phyloP scores from a whole-genome alignment of 2,113 vertebrate genomes.

The Cygnus buccinator region DNA sequence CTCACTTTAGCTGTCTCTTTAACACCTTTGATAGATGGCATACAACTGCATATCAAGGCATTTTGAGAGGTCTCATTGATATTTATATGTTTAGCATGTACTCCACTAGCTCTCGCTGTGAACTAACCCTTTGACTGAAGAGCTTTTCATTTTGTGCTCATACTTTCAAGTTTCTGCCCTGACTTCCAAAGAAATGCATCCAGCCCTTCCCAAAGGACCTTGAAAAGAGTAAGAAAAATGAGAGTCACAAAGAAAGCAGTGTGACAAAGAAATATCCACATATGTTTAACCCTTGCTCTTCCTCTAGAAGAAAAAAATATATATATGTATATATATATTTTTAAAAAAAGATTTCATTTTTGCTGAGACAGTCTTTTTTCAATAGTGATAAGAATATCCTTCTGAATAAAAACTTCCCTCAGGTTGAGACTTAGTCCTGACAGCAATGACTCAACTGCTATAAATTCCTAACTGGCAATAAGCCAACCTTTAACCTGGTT shows the following conservation, averaged over 20 bases:
- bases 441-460: neutral
- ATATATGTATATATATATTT: neutral
- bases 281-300: neutral
- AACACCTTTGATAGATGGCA: constrained; percentile 13
- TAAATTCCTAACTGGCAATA: neutral
- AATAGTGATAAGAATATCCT: neutral
- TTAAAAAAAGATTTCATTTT: neutral
- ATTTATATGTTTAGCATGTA: constrained; percentile 13
- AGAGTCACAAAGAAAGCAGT: neutral
- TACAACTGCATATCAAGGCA: constrained; percentile 15
- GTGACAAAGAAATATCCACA: neutral
- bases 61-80: constrained; percentile 21
- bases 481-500: neutral
- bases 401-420: neutral
- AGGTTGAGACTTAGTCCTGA: neutral
- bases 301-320: neutral
- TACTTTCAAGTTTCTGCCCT: neutral
- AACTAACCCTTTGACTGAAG: constrained; percentile 11
- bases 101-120: neutral
- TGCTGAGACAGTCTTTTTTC: neutral
- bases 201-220: neutral
- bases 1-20: constrained; percentile 18
- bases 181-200: neutral
- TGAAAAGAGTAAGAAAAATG: neutral
- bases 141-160: neutral